These are phyloP conservation scores for Zootermopsis nevadensis DNA, from an alignment of 2,888 invertebrate genomes.

Conservation along the genomic window DNA sequence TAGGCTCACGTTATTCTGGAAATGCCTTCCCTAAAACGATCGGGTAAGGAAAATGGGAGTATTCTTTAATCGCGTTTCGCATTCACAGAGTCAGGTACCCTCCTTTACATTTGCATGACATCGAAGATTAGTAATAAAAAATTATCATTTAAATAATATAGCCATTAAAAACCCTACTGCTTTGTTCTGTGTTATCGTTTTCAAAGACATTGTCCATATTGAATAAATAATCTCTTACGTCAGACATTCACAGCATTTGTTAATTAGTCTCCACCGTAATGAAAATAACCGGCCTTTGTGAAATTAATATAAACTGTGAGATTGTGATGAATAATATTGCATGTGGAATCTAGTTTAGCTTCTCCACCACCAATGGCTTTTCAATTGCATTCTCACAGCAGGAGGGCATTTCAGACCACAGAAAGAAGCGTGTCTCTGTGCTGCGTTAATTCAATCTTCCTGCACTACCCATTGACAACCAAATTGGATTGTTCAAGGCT, in stretches of 20 bases:
- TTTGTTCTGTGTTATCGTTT: no score
- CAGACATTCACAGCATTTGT: neutral
- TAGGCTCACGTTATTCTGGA: no score
- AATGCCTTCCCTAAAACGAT: no score
- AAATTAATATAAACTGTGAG: conserved; percentile 5
- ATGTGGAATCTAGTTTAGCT: neutral
- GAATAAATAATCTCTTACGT: neutral
- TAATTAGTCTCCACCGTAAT: neutral
- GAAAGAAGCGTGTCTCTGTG: neutral
- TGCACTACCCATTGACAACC: neutral
- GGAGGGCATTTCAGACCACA: neutral
- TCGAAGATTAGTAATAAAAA: no score
- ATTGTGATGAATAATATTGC: conserved; percentile 2
- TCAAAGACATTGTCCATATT: no score
- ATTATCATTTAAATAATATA: no score
- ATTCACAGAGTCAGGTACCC: no score
- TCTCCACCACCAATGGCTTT: neutral
- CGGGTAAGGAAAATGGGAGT: no score
- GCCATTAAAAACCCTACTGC: no score
- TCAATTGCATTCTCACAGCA: conserved; percentile 10
- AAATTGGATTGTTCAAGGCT: neutral
- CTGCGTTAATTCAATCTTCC: neutral
- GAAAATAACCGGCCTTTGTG: neutral
- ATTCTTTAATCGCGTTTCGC: no score
- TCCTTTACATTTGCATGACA: no score